phyloP scores from a whole-genome alignment of 2,797 vertebrate genomes.

The Chanos chanos region DNA sequence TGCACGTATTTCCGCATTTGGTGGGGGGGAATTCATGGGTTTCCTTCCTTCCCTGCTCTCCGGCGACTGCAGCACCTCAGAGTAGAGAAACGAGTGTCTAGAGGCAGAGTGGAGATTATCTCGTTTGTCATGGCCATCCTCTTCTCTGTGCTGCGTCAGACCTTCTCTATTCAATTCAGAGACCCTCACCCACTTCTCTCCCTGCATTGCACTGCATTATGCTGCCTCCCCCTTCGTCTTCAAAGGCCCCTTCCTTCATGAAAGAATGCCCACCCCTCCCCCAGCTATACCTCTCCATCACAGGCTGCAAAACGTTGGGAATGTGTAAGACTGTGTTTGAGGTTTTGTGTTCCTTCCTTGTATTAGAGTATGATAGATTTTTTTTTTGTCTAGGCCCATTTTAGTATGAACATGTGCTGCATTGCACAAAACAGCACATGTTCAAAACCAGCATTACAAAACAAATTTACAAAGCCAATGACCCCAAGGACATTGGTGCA shows the following conservation, averaged over 20 bases:
- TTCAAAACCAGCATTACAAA: constrained; percentile 28
- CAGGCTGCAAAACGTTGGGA: constrained; percentile 58
- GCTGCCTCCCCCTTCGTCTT: constrained; percentile 36
- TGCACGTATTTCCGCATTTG: too few species aligned
- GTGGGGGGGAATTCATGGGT: too few species aligned
- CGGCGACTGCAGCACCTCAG: not conserved
- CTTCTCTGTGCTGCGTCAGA: constrained; percentile 36
- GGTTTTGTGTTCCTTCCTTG: not conserved
- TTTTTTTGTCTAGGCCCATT: not conserved
- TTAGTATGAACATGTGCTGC: constrained; percentile 6
- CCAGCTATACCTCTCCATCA: constrained; percentile 40
- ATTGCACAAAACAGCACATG: constrained; percentile 33
- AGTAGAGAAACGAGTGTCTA: not conserved
- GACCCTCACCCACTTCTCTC: constrained; percentile 8
- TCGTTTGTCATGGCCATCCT: constrained; percentile 19
- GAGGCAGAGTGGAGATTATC: constrained; percentile 26
- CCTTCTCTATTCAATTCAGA: constrained; percentile 50
- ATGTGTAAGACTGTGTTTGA: constrained; percentile 41
- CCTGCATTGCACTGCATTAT: constrained; percentile 22
- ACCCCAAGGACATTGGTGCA: constrained; percentile 51
- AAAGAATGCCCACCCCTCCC: constrained; percentile 54
- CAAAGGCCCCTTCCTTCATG: constrained; percentile 50
- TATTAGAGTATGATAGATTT: constrained; percentile 28
- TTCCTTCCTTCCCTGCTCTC: not conserved
- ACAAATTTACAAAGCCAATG: constrained; percentile 45